These are phyloP conservation scores for Meiosimyza platycephala DNA, from an alignment of 2,888 invertebrate genomes.

Conservation along the genomic window DNA sequence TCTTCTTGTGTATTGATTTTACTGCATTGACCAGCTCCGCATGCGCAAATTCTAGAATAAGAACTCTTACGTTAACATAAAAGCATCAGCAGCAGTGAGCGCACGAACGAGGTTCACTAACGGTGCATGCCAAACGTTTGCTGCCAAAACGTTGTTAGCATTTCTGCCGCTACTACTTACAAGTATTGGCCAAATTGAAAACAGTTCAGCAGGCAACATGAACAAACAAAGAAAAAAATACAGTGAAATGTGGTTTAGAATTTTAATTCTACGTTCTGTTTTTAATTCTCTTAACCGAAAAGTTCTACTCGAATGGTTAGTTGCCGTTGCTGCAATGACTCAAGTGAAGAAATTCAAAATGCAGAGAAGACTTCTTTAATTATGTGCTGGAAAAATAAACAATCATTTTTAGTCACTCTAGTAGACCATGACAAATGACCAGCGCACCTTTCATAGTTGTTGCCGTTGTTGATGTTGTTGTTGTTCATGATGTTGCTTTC, in stretches of 20 bases:
- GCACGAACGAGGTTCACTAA: conserved; percentile 23
- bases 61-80: background rate
- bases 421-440: background rate
- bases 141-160: conserved; percentile 7
- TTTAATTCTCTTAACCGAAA: background rate
- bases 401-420: background rate
- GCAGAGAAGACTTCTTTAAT: background rate
- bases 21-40: background rate
- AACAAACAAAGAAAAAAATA: background rate
- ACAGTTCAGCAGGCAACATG: conserved; percentile 1
- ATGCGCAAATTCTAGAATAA: conserved; percentile 11
- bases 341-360: background rate
- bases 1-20: no score
- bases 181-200: conserved; percentile 11
- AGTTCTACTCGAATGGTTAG: conserved; percentile 5
- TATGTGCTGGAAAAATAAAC: no score
- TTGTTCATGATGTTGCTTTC: no score
- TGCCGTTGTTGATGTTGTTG: no score
- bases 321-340: background rate
- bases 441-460: background rate
- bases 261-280: background rate
- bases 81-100: background rate
- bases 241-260: background rate
- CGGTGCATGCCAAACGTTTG: background rate
- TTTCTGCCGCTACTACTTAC: background rate